phyloP scores from a whole-genome alignment of 2,888 invertebrate species.

The Conchocele bisecta region DNA sequence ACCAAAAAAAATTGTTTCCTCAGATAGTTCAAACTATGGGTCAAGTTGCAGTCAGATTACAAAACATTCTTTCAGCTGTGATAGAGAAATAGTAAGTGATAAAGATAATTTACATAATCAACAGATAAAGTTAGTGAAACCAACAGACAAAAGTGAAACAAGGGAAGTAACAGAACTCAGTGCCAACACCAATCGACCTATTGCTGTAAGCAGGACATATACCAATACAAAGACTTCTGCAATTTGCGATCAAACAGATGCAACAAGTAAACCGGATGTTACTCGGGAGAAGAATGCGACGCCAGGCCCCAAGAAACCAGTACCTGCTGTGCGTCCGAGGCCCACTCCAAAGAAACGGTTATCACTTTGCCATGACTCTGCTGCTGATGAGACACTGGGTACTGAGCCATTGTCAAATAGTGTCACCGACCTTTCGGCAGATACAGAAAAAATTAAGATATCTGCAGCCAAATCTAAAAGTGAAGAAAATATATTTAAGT shows the following conservation, averaged over 20 bases:
- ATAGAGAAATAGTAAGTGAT: not conserved
- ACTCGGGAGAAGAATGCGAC: constrained; percentile 5
- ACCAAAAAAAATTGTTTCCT: not conserved
- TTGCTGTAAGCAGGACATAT: too few relatives aligned
- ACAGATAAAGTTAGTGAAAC: not conserved
- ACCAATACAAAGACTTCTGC: too few relatives aligned
- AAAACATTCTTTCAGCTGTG: constrained; percentile 3
- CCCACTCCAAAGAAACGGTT: constrained; percentile 56
- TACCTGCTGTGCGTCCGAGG: constrained; percentile 41
- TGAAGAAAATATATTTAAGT: constrained; percentile 17
- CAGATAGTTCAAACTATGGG: not conserved
- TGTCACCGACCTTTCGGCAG: constrained; percentile 22
- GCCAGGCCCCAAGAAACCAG: constrained; percentile 46
- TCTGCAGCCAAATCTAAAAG: constrained; percentile 14
- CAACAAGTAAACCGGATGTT: not conserved
- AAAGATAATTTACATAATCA: not conserved
- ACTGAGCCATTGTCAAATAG: constrained; percentile 10
- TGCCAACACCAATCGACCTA: too few relatives aligned
- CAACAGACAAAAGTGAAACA: constrained; percentile 4
- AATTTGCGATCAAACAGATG: too few relatives aligned
- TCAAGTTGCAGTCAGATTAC: not conserved
- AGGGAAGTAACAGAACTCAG: not conserved
- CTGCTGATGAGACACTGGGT: constrained; percentile 32
- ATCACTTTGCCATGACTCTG: constrained; percentile 50
- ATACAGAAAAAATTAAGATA: not conserved